Evolutionary conservation across 2,888 invertebrate genomes (phyloP).

Genomic region (Tanaodytes sp.): DNA sequence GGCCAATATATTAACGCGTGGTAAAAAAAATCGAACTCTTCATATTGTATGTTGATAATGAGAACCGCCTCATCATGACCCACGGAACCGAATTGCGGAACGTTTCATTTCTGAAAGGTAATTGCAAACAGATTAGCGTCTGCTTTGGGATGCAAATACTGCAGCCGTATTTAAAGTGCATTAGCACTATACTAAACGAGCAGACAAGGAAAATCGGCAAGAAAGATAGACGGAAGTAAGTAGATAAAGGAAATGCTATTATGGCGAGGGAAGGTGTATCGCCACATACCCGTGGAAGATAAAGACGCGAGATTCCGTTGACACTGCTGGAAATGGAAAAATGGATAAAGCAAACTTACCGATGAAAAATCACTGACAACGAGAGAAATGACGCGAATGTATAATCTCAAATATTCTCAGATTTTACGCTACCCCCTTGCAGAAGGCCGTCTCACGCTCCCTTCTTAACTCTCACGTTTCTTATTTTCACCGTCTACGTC

Average conservation of each 20-base stretch:
- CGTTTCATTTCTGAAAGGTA: constrained; percentile 55
- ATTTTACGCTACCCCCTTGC: constrained; percentile 1
- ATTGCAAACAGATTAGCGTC: constrained; percentile 61
- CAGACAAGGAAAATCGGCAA: constrained; percentile 28
- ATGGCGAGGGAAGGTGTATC: constrained; percentile 29
- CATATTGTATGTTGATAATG: too few species aligned
- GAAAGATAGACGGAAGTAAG: constrained; percentile 37
- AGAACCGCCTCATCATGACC: too few species aligned
- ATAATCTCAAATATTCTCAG: constrained; percentile 30
- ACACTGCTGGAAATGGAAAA: constrained; percentile 20
- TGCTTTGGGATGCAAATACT: constrained; percentile 47
- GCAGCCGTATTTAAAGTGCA: constrained; percentile 57
- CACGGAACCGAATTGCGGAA: constrained; percentile 57
- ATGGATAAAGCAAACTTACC: constrained; percentile 53
- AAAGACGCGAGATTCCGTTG: constrained; percentile 21
- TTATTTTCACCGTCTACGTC: constrained; percentile 15
- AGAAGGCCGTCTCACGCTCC: too few species aligned
- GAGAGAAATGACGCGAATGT: constrained; percentile 49
- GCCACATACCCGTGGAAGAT: constrained; percentile 10
- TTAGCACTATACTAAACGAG: constrained; percentile 52
- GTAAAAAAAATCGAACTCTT: too few species aligned
- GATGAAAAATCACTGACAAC: constrained; percentile 20
- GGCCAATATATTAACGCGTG: too few species aligned
- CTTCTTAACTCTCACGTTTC: too few species aligned
- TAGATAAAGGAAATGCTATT: constrained; percentile 42